Base-by-base conservation (phyloP, 2,113 vertebrate species). In the Turnix velox region DNA sequence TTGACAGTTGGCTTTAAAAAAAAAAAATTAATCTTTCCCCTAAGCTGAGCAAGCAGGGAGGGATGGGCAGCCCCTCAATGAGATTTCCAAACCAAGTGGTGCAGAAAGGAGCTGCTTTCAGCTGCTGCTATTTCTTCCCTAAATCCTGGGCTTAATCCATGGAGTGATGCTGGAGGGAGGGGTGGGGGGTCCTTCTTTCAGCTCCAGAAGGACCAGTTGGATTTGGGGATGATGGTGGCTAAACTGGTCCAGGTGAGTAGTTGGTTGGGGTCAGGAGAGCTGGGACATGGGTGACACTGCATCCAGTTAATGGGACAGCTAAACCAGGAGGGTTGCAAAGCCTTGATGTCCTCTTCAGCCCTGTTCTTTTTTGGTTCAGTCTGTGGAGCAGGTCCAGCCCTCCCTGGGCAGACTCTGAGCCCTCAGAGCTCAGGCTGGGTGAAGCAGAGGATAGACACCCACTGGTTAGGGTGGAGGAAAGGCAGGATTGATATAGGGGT, bases 181-280 rank as follows among this genome's bases (percentile, higher is more conserved):
- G n/a, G n/a, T n/a, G 12, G 31, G 4, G 2, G 7, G 0, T 8
- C 1, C 0, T 1, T 3, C 0, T 1, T 6, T 7, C 25, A 7
- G 69, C 78, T 71, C 45, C 15, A 4, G 42, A 6, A 4, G 14
- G 10, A 30, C 14, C 4, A n/a, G 37, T 5, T 3, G 2, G 7
- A 33, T 13, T 1, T 12, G 63, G 72, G 51, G 54, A n/a, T 59
- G n/a, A 37, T 0, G 7, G 28, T 1, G 7, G n/a, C 37, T 2
- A 2, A 17, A 55, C 35, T 28, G 42, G 22, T 28, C 42, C 0
- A 1, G 48, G 18, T 4, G 22, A 37, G 35, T 23, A 3, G 46
- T 4, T 0, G 4, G 35, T 19, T 0, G 4, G 39, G 40, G 5
- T 65, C 51, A 22, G 62, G 33, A 39, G 30, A 30, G 30, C 51